Evolutionary conservation across 2,113 vertebrate genomes (phyloP), one percentile per base, ranked within the genome.

Genomic region (Ellobius talpinus): DNA sequence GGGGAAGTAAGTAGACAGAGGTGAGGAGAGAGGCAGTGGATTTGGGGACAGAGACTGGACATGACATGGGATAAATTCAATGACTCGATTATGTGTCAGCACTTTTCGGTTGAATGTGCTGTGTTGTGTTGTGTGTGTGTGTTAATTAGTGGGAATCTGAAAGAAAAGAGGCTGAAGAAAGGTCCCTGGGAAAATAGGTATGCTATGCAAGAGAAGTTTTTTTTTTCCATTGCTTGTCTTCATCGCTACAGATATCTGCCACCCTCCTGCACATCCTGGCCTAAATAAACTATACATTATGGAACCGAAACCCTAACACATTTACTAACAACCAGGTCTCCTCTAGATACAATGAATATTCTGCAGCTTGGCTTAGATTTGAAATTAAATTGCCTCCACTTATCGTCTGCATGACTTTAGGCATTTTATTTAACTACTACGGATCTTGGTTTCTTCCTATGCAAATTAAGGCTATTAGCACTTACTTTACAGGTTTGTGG

Each of bases 371-470:
- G 63, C 33, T 91, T 86, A 76, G 45, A 61, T 61, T 61, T 21
- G 39, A 86, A 55, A 87, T 87, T 90, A 77, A 92, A 63, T 66
- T 11, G 31, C 26, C 70, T 70, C 78, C 36, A 39, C 11, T 42
- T 89, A 81, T 29, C 31, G 45, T 29, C 65, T 82, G 84, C 7
- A 36, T 42, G 55, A 66, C 7, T 45, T n/a, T 19, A 33, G 76
- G 23, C 45, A 87, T 77, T 95, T 84, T 70, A 63, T 50, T 86
- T 72, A 91, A 68, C 42, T 96, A 92, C 21, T 87, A 33, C 50
- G 14, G 79, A 17, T 42, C 88, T 91, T 58, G 29, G 26, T 89
- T 73, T 84, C 61, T 47, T 81, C 31, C n/a, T 42, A 70, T 39
- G 76, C 45, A 91, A 88, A 95, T 55, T 86, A 24, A 92, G 45